These are phyloP conservation scores for Gastrophryne carolinensis DNA, from an alignment of 2,797 vertebrate species.

Conservation along the genomic window DNA sequence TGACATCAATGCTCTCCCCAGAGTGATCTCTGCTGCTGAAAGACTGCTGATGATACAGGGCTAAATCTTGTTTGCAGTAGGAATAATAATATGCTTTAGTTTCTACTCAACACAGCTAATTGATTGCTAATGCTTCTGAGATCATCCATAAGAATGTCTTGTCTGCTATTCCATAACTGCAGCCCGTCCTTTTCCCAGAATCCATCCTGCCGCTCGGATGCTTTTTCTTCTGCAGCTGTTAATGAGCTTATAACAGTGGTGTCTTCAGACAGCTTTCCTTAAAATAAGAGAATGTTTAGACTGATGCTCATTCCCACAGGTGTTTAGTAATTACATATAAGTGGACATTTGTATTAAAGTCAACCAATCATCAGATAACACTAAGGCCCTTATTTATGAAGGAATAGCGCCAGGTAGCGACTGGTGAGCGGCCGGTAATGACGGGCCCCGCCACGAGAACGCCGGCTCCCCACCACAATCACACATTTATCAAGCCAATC, in stretches of 20 bases:
- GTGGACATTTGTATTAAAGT: no score
- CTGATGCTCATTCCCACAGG: neutral
- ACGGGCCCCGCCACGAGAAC: no score
- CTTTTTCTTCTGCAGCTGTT: neutral
- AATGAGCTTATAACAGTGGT: neutral
- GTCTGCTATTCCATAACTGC: neutral
- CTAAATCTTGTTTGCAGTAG: slow-evolving; percentile 21
- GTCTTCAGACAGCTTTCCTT: neutral
- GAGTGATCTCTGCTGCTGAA: slow-evolving; percentile 20
- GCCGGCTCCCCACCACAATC: no score
- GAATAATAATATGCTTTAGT: slow-evolving; percentile 26
- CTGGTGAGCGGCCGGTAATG: no score
- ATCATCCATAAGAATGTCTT: slow-evolving; percentile 5
- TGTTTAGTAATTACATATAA: no score
- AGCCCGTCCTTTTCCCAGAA: neutral
- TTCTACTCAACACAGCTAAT: slow-evolving; percentile 34
- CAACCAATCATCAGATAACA: no score
- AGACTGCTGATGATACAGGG: slow-evolving; percentile 4
- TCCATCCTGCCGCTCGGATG: neutral
- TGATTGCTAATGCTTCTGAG: slow-evolving; percentile 39
- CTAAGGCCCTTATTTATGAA: no score
- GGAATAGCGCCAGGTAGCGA: no score
- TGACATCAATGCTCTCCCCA: slow-evolving; percentile 40
- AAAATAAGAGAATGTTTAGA: neutral
- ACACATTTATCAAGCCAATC: no score